Percentiles rank a stretch among this genome's conserved stretches.
These are phyloP conservation scores for Xerus inauris DNA, from an alignment of 2,113 vertebrate genomes.

Conservation along the genomic window DNA sequence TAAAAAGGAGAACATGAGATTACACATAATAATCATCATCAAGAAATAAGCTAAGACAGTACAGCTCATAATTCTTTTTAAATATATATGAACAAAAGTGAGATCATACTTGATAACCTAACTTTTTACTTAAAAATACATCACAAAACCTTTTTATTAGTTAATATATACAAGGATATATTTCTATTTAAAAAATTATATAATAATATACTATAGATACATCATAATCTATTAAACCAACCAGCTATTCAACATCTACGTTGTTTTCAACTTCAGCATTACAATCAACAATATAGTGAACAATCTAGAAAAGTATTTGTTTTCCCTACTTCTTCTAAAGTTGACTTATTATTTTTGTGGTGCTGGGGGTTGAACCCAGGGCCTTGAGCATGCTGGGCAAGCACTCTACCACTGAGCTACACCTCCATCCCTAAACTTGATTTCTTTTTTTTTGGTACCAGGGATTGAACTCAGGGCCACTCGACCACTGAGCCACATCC, in stretches of 20 bases:
- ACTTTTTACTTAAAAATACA: conserved; percentile 1
- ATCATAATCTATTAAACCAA: background rate
- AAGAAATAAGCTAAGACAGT: conserved; percentile 16
- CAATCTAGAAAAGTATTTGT: background rate
- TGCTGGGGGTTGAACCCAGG: background rate
- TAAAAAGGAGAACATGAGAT: background rate
- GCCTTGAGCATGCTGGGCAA: background rate
- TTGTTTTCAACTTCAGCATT: background rate
- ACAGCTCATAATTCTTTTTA: background rate
- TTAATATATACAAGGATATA: background rate
- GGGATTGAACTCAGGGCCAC: too few relatives aligned
- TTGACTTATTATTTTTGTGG: background rate
- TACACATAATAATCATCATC: background rate
- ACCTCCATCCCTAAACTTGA: background rate
- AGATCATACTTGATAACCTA: background rate
- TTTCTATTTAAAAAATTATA: background rate
- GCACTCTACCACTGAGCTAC: background rate
- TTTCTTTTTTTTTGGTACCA: too few relatives aligned
- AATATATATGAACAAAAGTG: background rate
- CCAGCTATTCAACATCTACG: background rate
- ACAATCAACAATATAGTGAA: background rate
- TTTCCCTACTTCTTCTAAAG: background rate
- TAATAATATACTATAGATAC: background rate
- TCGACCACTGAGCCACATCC: too few relatives aligned
- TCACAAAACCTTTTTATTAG: background rate